phyloP scores from a whole-genome alignment of 2,888 invertebrate genomes.

The Leucophenga montana region DNA sequence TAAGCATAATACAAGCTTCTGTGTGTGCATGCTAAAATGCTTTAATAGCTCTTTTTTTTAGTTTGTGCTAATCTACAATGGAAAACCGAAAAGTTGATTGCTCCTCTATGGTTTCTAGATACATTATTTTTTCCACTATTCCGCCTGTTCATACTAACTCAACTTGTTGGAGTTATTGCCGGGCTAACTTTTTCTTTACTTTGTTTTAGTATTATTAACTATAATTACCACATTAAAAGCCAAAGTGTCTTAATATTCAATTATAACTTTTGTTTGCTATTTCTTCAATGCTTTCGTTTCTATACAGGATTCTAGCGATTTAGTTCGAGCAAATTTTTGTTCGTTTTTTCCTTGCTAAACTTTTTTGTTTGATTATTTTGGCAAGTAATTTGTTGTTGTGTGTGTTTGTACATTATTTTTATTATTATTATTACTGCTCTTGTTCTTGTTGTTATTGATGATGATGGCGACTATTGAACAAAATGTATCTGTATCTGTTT shows the following conservation, averaged over 20 bases:
- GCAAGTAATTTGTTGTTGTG: conserved; percentile 2
- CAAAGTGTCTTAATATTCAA: conserved; percentile 68
- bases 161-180: conserved; percentile 25
- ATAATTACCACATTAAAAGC: conserved; percentile 66
- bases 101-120: too few relatives aligned
- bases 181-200: conserved; percentile 52
- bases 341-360: conserved; percentile 33
- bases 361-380: conserved; percentile 32
- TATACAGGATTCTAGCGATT: conserved; percentile 39
- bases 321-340: conserved; percentile 32
- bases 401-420: conserved; percentile 19
- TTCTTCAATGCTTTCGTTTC: conserved; percentile 28
- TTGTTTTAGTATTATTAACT: conserved; percentile 58
- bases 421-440: conserved; percentile 32
- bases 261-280: conserved; percentile 55
- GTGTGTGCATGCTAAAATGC: too few relatives aligned
- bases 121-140: not conserved
- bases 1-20: too few relatives aligned
- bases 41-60: too few relatives aligned
- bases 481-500: not conserved
- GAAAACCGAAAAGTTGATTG: too few relatives aligned
- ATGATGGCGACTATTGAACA: conserved; percentile 21
- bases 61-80: too few relatives aligned
- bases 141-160: not conserved
- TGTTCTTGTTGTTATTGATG: conserved; percentile 1